Conservation (phyloP, 2,888 invertebrate genomes). For the Lithophane leautieri region DNA sequence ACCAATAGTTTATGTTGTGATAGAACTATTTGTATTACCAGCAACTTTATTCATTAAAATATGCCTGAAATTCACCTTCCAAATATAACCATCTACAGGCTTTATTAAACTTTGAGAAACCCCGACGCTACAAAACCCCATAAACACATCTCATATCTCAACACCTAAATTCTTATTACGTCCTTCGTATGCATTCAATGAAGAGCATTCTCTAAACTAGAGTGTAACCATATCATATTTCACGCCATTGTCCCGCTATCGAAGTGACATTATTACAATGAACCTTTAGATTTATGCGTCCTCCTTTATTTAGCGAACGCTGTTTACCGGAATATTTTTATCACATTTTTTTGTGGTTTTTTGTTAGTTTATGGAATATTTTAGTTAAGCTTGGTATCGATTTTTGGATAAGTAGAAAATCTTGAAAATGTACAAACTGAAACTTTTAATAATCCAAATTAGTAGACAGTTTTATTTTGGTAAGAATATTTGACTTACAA, state of each 20-base stretch:
- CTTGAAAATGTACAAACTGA: neutral
- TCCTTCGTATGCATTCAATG: constrained; percentile 71
- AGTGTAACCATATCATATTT: constrained; percentile 77
- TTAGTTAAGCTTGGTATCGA: neutral
- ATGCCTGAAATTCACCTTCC: neutral
- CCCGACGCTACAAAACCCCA: neutral
- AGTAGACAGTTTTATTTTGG: neutral
- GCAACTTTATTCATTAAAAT: neutral
- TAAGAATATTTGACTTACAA: neutral
- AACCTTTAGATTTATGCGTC: constrained; percentile 73
- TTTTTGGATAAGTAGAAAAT: neutral
- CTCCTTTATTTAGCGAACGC: constrained; percentile 69
- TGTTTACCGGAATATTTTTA: constrained; percentile 65
- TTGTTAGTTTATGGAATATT: neutral
- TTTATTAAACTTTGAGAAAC: neutral
- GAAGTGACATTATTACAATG: constrained; percentile 64
- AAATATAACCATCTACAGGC: neutral
- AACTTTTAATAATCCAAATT: too few species aligned
- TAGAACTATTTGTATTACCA: neutral
- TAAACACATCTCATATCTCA: constrained; percentile 7
- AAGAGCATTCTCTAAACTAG: constrained; percentile 66
- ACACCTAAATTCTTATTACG: constrained; percentile 40
- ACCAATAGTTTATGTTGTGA: neutral
- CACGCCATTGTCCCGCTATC: constrained; percentile 66
- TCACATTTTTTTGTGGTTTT: constrained; percentile 21